Conservation (phyloP, 2,888 invertebrate genomes). For the Flabesymbios commensalis region DNA sequence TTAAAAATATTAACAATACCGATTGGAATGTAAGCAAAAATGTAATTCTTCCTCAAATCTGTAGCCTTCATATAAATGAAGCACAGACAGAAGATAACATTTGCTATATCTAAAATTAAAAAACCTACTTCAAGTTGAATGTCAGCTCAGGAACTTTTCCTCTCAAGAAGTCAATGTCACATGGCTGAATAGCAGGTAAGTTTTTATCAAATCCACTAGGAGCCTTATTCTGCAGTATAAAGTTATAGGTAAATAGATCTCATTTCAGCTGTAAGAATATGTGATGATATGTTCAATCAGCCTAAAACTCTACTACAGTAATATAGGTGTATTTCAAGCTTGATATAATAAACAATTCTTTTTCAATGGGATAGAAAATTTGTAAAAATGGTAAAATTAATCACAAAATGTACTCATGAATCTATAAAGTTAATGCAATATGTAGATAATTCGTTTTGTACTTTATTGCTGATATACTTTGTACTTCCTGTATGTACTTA, state of each 20-base stretch:
- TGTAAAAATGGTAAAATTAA: background rate
- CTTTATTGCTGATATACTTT: background rate
- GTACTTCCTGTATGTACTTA: constrained; percentile 41
- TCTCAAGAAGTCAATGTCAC: constrained; percentile 57
- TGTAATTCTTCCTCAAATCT: no score
- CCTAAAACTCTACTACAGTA: background rate
- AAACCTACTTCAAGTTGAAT: constrained; percentile 24
- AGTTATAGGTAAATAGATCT: background rate
- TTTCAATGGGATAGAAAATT: background rate
- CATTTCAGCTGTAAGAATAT: background rate
- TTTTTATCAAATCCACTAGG: constrained; percentile 59
- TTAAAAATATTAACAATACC: no score
- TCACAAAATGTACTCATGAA: background rate
- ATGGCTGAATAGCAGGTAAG: constrained; percentile 54
- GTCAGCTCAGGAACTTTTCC: constrained; percentile 51
- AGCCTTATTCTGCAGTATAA: constrained; percentile 36
- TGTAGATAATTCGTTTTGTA: no score
- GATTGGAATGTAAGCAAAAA: no score
- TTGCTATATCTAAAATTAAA: no score
- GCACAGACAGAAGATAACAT: no score
- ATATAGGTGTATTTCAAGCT: background rate
- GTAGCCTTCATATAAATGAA: no score
- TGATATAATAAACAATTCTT: background rate
- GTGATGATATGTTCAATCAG: background rate
- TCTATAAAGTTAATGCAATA: background rate